These are phyloP conservation scores for Nematopogon swammerdamellus DNA, from an alignment of 2,888 invertebrate species.

Conservation along the genomic window DNA sequence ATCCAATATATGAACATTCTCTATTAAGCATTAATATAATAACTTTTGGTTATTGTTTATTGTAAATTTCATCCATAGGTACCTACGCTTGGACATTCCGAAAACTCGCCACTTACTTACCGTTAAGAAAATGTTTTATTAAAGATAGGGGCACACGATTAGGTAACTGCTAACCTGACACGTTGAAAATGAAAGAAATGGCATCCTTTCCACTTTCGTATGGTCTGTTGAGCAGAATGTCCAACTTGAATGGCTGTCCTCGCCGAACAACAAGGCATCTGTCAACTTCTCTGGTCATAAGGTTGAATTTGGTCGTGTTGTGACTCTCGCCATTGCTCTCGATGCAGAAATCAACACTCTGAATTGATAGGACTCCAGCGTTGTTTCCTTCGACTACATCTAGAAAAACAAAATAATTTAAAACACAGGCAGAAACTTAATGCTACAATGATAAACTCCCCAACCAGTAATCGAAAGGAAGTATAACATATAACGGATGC, in stretches of 20 bases:
- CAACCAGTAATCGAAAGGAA: neutral
- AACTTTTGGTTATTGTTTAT: no score
- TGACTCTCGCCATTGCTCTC: slow-evolving; percentile 73
- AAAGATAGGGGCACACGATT: no score
- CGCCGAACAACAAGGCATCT: slow-evolving; percentile 74
- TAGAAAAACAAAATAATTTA: slow-evolving; percentile 21
- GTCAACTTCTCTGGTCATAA: slow-evolving; percentile 60
- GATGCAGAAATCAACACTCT: slow-evolving; percentile 70
- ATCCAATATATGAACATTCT: no score
- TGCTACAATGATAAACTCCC: neutral
- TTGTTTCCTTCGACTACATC: slow-evolving; percentile 46
- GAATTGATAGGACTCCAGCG: slow-evolving; percentile 64
- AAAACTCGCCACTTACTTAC: no score
- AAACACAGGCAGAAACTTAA: no score
- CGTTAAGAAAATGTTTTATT: no score
- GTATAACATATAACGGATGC: neutral
- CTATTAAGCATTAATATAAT: no score
- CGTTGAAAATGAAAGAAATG: slow-evolving; percentile 79
- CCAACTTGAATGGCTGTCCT: slow-evolving; percentile 76
- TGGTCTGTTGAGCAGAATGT: slow-evolving; percentile 69
- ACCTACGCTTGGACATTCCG: no score
- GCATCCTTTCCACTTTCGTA: slow-evolving; percentile 74
- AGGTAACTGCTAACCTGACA: slow-evolving; percentile 63
- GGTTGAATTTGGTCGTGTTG: slow-evolving; percentile 73
- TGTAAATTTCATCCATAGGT: no score